phyloP scores from a whole-genome alignment of 2,113 vertebrate species.

The Sylvicapra grimmia region DNA sequence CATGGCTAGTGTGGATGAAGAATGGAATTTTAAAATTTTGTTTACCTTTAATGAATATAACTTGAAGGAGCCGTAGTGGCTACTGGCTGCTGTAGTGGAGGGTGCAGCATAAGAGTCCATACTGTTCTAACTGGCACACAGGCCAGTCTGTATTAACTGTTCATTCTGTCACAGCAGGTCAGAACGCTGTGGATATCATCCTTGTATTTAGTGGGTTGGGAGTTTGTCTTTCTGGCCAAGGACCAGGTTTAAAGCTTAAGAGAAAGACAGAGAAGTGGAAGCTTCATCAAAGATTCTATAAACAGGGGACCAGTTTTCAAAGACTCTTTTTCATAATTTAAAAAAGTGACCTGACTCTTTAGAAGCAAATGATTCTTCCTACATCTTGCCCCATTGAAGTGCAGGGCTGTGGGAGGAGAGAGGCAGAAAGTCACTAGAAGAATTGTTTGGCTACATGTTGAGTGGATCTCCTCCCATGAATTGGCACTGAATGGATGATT shows the following conservation, averaged over 20 bases:
- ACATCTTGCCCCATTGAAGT: not conserved
- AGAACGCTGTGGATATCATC: not conserved
- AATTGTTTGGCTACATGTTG: not conserved
- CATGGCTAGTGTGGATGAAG: not conserved
- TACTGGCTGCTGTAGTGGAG: not conserved
- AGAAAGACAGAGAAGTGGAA: not conserved
- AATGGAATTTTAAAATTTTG: not conserved
- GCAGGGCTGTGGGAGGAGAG: not conserved
- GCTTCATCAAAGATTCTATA: not conserved
- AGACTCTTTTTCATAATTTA: not conserved
- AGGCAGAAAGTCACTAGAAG: not conserved
- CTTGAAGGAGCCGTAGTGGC: not conserved
- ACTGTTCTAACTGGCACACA: not conserved
- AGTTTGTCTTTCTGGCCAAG: not conserved
- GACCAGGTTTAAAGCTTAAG: not conserved
- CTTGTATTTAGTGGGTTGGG: not conserved
- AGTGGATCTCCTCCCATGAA: not conserved
- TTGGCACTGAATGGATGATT: not conserved
- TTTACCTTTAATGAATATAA: not conserved
- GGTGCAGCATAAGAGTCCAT: not conserved
- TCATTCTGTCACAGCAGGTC: not conserved
- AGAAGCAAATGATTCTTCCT: not conserved
- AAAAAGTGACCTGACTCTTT: not conserved
- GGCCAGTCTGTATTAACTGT: not conserved
- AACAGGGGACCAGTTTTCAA: not conserved